Conservation (phyloP, 2,113 vertebrate genomes). For the Falco punctatus region DNA sequence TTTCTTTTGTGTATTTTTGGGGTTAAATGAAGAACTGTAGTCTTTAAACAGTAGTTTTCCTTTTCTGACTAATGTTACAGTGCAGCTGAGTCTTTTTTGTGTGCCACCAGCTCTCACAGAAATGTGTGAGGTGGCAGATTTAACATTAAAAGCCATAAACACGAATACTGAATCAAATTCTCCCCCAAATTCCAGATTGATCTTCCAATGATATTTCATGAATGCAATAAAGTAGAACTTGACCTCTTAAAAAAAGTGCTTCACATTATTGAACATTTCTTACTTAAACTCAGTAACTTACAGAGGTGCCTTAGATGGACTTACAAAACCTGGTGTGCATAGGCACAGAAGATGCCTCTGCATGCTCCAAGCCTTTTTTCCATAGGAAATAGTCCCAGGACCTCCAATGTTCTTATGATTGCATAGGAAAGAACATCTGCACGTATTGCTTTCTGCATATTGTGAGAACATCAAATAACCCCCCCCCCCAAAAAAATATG, state of each 20-base stretch:
- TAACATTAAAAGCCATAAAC: background rate
- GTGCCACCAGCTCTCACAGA: background rate
- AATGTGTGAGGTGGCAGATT: background rate
- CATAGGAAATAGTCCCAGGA: background rate
- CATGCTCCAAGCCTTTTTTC: background rate
- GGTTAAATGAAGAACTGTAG: background rate
- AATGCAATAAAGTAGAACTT: background rate
- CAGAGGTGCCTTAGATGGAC: background rate
- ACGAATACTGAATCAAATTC: background rate
- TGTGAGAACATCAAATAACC: background rate
- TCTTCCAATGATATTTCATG: background rate
- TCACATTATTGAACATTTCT: background rate
- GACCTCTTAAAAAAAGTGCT: background rate
- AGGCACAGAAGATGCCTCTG: background rate
- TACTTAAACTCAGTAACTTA: background rate
- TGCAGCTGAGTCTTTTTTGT: background rate
- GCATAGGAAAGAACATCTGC: background rate
- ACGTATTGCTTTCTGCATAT: background rate
- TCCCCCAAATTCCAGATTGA: background rate
- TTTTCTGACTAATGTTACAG: background rate
- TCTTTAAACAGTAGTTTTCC: background rate
- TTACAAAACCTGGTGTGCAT: background rate
- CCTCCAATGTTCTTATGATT: background rate
- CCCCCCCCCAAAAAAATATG: background rate
- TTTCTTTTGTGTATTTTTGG: background rate